Base-by-base conservation (phyloP, 2,888 invertebrate genomes). In the Colletes collaris region DNA sequence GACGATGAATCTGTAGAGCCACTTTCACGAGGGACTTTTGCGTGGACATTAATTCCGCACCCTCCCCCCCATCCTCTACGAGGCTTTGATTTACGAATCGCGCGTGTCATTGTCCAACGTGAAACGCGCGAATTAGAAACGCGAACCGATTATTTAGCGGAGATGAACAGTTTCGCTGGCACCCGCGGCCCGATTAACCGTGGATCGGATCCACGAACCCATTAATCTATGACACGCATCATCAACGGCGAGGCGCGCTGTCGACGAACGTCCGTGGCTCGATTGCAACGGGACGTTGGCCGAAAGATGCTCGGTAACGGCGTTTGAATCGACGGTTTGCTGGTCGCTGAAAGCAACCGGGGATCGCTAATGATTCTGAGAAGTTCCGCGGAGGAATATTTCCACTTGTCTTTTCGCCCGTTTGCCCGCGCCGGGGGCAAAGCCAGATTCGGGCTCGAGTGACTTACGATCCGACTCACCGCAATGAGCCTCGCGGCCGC, bases 321-420 rank as follows among this genome's bases (percentile, higher is more conserved):
- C 69, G 76, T 76, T 69, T 79, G 59, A 76, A 76, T 71, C 77
- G 69, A 44, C 70, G 27, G 65, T 81, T 83, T 79, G 80, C 85
- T 75, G 78, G 64, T 67, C 74, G 64, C 49, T 35, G 53, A 13
- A 13, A 46, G 58, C 62, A 27, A 72, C 55, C 40, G 37, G 53
- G 75, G 64, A 75, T 76, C 71, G 69, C 82, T 79, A 85, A 83
- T 82, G 83, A 83, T 86, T 85, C 86, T 63, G 67, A 85, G 82
- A 86, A 86, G 55, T 65, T 85, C 78, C 56, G 67, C 63, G 74
- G 58, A 16, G 40, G 77, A 85, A 80, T 82, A 78, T 72, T 60
- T 60, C 27, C 19, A 59, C 58, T 53, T 44, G 52, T 46, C 44
- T 46, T 46, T 46, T 8, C 44, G 10, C 46, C 67, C 16, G 55